Evolutionary conservation across 2,888 invertebrate species (phyloP), one percentile per base, ranked within the genome.

Genomic region (Hydrotaea diabolus): DNA sequence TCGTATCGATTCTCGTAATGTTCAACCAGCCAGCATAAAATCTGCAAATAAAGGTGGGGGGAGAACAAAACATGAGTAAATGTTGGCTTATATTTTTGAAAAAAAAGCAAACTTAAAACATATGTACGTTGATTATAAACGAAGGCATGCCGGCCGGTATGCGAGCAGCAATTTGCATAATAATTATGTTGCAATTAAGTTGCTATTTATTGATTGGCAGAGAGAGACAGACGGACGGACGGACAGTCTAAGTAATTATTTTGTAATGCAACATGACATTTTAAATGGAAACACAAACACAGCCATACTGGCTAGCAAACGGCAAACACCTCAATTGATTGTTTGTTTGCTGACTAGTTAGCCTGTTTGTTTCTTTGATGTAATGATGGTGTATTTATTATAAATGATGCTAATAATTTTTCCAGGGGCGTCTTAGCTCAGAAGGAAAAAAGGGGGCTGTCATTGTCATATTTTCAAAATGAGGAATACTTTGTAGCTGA

Each of bases 181-280:
- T 55, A 74, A 59, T 62, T 74, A 74, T 75, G 43, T 49, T 39
- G 46, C 73, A 83, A 74, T 83, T 74, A 62, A 74, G 13, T 17
- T 8, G 66, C 64, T 72, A 81, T 81, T 76, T 79, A 71, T 69
- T 69, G 69, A 69, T 69, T 69, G 55, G 2, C 71, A 21, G 64
- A 73, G 59, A n/a, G n/a, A 21, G 64, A 73, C 7, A 7, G 2
- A 31, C 31, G 31, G 31, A 31, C 31, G 7, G 31, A 31, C 31
- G 31, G n/a, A 73, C 62, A 75, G 19, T 55, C 43, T 62, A 62
- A 80, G 74, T 85, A 82, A 82, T 82, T 85, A 77, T 77, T 19
- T 80, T 72, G 77, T 74, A 77, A 85, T 74, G 64, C 77, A 79
- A 79, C 79, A 77, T 82, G 81, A 82, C 81, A 85, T 85, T 85